Evolutionary conservation across 1,140 invertebrate genomes (phyloP).

Genomic region (Condylostylus longicornis): DNA sequence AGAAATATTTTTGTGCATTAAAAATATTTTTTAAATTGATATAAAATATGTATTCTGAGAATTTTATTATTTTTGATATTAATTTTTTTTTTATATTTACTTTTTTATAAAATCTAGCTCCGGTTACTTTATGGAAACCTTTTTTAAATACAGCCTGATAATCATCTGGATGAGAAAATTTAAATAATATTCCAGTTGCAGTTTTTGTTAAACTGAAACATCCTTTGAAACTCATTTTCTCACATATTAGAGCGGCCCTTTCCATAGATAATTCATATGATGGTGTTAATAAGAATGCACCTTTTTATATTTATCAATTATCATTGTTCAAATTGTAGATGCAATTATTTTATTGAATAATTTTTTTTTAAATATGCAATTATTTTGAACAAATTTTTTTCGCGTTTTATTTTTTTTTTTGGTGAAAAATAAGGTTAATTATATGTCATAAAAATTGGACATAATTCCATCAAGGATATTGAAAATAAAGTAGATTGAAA

Average conservation of each 20-base stretch:
- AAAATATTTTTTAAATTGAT: no score
- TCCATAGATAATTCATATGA: constrained; percentile 70
- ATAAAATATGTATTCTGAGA: no score
- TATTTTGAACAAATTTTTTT: no score
- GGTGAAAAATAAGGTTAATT: no score
- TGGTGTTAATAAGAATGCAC: constrained; percentile 67
- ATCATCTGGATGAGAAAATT: constrained; percentile 69
- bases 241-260: constrained; percentile 67
- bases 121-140: constrained; percentile 69
- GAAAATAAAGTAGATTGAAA: constrained; percentile 1
- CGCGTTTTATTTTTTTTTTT: no score
- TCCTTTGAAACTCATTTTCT: constrained; percentile 73
- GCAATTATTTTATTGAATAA: background rate
- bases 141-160: constrained; percentile 72
- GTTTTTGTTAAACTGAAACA: constrained; percentile 72
- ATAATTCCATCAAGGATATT: background rate
- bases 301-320: constrained; percentile 15
- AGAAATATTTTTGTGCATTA: no score
- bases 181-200: constrained; percentile 73
- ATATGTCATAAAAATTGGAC: background rate
- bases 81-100: constrained; percentile 34
- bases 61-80: no score
- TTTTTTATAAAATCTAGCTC: constrained; percentile 61
- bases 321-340: background rate
- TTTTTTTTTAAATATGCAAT: background rate